phyloP scores from a whole-genome alignment of 2,113 vertebrate species.

The Pomatostomus ruficeps region DNA sequence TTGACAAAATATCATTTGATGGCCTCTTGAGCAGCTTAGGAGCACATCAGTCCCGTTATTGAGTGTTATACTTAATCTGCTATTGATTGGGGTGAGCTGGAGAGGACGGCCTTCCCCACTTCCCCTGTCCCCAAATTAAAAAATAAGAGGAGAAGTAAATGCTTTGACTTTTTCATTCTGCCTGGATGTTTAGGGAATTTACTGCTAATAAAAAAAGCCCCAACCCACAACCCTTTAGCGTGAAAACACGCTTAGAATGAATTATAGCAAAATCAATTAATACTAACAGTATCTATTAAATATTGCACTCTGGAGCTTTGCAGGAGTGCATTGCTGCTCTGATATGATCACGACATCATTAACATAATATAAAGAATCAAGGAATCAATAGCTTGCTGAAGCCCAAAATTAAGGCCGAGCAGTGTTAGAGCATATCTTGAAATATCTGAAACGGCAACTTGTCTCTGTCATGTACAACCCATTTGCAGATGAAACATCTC shows the following conservation, averaged over 20 bases:
- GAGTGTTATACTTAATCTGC: slow-evolving; percentile 49
- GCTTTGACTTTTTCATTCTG: not conserved
- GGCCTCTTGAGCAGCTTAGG: not conserved
- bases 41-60: not conserved
- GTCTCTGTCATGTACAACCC: slow-evolving; percentile 16
- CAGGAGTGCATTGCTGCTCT: not conserved
- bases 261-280: slow-evolving; percentile 39
- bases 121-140: not conserved
- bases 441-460: slow-evolving; percentile 23
- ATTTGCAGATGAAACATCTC: slow-evolving; percentile 2
- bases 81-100: slow-evolving; percentile 5
- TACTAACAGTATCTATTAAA: slow-evolving; percentile 44
- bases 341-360: slow-evolving; percentile 52
- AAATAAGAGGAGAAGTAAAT: not conserved
- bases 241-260: not conserved
- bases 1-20: not conserved
- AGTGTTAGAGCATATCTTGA: not conserved
- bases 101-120: not conserved
- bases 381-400: slow-evolving; percentile 54
- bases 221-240: not conserved
- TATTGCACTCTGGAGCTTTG: slow-evolving; percentile 38
- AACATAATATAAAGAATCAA: slow-evolving; percentile 55
- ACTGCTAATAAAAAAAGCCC: not conserved
- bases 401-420: slow-evolving; percentile 41
- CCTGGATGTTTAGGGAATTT: not conserved